Evolutionary conservation across 1,140 invertebrate genomes (phyloP).

Genomic region (Trachelipus rathkii): DNA sequence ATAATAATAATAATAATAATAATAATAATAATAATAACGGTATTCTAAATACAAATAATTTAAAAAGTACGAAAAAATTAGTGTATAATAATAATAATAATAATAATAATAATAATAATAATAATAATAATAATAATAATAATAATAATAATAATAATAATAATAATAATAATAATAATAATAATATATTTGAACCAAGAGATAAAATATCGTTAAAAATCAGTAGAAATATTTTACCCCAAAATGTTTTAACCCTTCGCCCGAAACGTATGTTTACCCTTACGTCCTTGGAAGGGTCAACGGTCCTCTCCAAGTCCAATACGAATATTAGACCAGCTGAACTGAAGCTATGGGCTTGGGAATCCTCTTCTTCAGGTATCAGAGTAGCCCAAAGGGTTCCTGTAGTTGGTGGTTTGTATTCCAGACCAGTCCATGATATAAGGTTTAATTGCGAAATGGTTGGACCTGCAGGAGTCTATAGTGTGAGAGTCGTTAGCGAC

Average conservation of each 20-base stretch:
- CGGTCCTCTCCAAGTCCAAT: neutral
- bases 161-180: neutral
- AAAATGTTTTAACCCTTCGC: neutral
- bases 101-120: neutral
- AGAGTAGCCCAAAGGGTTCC: neutral
- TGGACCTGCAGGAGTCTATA: neutral
- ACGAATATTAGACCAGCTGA: neutral
- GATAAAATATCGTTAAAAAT: too few relatives aligned
- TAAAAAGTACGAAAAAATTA: neutral
- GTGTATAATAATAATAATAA: constrained; percentile 3
- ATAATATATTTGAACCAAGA: too few relatives aligned
- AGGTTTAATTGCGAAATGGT: neutral
- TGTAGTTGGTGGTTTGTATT: neutral
- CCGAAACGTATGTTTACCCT: neutral
- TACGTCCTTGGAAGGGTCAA: neutral
- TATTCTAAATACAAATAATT: too few relatives aligned
- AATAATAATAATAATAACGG: too few relatives aligned
- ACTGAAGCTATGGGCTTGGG: neutral
- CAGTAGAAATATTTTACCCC: neutral
- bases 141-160: neutral
- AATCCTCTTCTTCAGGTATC: neutral
- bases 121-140: neutral
- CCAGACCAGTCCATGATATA: neutral
- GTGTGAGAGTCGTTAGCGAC: neutral
- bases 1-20: too few relatives aligned